Evolutionary conservation across 2,113 vertebrate species (phyloP), one percentile per base, ranked within the genome.

Genomic region (Atractosteus spatula): DNA sequence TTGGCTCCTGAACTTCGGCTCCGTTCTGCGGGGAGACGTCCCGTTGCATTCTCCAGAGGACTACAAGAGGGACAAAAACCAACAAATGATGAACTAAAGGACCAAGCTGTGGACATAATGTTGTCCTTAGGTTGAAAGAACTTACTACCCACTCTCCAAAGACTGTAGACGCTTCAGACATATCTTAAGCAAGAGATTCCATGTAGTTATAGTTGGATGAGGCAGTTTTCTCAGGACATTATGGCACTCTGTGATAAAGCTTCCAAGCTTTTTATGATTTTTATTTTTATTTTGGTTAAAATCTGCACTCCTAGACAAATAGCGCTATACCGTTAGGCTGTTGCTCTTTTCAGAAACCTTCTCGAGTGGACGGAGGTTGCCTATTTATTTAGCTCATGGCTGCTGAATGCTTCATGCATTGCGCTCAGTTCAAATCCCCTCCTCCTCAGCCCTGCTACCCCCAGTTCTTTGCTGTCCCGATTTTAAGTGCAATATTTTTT

Each of bases 401-500:
- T 82, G 91, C 83, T 86, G 90, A 91, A 93, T 84, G 88, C 89
- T 92, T 88, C 85, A 79, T 82, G 79, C 79, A 16, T 92, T 76
- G 84, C 92, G 90, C 89, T 92, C 83, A 75, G 75, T 84, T 90
- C 82, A 90, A 88, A 88, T 80, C 79, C 74, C 85, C 79, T 85
- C 11, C 43, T 71, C 79, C 73, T 73, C 81, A 85, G 84, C 81
- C 84, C 83, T 80, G 1, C 29, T 2, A 82, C 78, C 79, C 84
- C 87, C 84, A 75, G 87, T 88, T 89, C 91, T 83, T 76, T 84
- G 84, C 83, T 86, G 82, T 87, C 90, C 80, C 71, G 84, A 86
- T 89, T 88, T 78, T 92, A 96, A 96, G 97, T 97, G 97, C 96
- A 98, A 98, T 98, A 96, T 93, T 83, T 86, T 82, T 74, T 86